Base-by-base conservation (phyloP, 30 jellyfish, hydroid and myxozoan genomes). In the Cassiopea xamachana region DNA sequence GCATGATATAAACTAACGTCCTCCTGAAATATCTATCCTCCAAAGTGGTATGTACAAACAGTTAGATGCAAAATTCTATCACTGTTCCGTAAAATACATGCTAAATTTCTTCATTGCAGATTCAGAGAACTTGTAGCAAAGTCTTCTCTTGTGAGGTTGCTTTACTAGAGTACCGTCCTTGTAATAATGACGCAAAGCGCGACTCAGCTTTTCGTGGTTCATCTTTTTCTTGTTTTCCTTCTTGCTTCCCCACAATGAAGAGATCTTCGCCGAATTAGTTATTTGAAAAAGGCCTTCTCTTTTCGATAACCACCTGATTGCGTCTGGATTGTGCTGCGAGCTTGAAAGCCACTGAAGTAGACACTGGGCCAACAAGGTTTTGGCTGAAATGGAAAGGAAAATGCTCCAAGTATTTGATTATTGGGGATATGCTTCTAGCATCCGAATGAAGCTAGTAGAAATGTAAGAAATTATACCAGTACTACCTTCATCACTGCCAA, bases 151-250 rank as follows among this genome's bases (percentile, higher is more conserved):
- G 90, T 83, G 87, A 16, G 81, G 77, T 46, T 79, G 69, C 75
- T 80, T 51, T 43, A 51, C 87, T 51, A 93, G 50, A 1, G 94
- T 93, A 12, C 95, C 97, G 43, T 81, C 92, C 69, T 93, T 93
- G 86, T 93, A 93, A 85, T 93, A 93, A 87, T 93, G 98, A 10
- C 98, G 83, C 76, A 93, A 70, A 48, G 95, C 98, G 2, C 98
- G 85, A n/a, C 97, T 94, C 12, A 93, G 73, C 70, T 93, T 93
- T 48, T 93, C 98, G 58, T 93, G 94, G 17, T 96, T 93, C 98
- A 93, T 93, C 75, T 47, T 69, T 46, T 84, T 88, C 39, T 86
- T 87, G 90, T 93, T 93, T 14, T 88, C 93, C 64, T 89, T 93
- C 73, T 82, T 68, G 71, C 83, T 60, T 10, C 98, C 98, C 98